Base-by-base conservation (phyloP, 2,113 vertebrate genomes). In the Neogale vison region DNA sequence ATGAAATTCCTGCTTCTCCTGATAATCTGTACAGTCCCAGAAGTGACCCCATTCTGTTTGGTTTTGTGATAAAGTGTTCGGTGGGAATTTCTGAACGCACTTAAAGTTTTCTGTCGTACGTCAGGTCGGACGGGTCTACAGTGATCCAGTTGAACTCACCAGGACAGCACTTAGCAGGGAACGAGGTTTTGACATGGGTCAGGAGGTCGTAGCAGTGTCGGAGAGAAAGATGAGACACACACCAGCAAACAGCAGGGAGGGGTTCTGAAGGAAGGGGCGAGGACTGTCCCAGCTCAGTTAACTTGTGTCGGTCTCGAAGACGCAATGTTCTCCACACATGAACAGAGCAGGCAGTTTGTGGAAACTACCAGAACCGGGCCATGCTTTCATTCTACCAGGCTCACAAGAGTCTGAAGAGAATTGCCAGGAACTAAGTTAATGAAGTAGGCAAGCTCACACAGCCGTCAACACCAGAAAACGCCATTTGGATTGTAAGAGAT, bases 351-450 rank as follows among this genome's bases (percentile, higher is more conserved):
- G n/a, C 39, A 59, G 55, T 23, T 91, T 10, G 4, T 84, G 42
- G 93, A 77, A 97, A 97, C 95, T 76, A 74, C 61, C 88, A 95
- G 50, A 59, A 88, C 55, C 36, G 29, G 89, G 61, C 31, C 90
- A 55, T 34, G 13, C 77, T 80, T 83, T 59, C 26, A 42, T 86
- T 95, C 34, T 72, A 34, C 77, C 42, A 31, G 59, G 82, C 29
- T 89, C 89, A n/a, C 31, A 82, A 93, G 72, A 93, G 63, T 72
- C 34, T 72, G 45, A 82, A 71, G 81, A 90, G 88, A 63, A 67
- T 59, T 55, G 79, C n/a, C 72, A 97, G 74, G 89, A 83, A 90
- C 74, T 76, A 92, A 90, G 57, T 86, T 85, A 90, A 88, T 90
- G 88, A 95, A 91, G 50, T 50, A 34, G 29, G 69, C 34, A 77